Evolutionary conservation across 2,797 vertebrate genomes (phyloP).

Genomic region (Lycodopsis pacificus): DNA sequence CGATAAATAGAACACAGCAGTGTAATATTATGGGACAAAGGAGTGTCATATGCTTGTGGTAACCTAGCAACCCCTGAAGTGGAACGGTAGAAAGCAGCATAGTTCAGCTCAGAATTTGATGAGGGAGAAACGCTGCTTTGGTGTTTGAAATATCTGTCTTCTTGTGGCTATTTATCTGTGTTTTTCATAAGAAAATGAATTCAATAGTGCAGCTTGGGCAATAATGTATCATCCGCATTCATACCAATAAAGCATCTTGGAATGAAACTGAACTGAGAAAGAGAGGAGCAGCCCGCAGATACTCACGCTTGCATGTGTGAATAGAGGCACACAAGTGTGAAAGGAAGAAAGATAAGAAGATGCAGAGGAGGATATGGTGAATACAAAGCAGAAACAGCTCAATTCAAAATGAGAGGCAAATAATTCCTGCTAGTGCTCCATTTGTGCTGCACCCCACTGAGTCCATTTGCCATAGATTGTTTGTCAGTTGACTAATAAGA

Average conservation of each 20-base stretch:
- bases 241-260: slow-evolving; percentile 14
- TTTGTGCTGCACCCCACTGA: slow-evolving; percentile 11
- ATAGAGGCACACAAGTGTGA: slow-evolving; percentile 1
- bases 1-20: not conserved
- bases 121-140: not conserved
- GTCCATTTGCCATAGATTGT: slow-evolving; percentile 49
- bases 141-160: not conserved
- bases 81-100: slow-evolving; percentile 86
- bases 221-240: slow-evolving; percentile 11
- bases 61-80: slow-evolving; percentile 83
- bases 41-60: slow-evolving; percentile 75
- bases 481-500: slow-evolving; percentile 64
- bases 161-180: slow-evolving; percentile 1
- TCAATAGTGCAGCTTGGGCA: not conserved
- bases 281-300: slow-evolving; percentile 9
- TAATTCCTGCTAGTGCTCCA: not conserved
- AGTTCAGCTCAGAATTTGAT: slow-evolving; percentile 67
- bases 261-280: slow-evolving; percentile 20
- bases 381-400: not conserved
- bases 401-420: slow-evolving; percentile 14
- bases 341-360: slow-evolving; percentile 11
- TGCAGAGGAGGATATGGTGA: slow-evolving; percentile 7
- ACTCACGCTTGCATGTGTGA: not conserved
- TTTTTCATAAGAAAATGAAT: not conserved
- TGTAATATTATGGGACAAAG: not conserved